Evolutionary conservation across 2,888 invertebrate species (phyloP).

Genomic region (Quadroppia sp.): DNA sequence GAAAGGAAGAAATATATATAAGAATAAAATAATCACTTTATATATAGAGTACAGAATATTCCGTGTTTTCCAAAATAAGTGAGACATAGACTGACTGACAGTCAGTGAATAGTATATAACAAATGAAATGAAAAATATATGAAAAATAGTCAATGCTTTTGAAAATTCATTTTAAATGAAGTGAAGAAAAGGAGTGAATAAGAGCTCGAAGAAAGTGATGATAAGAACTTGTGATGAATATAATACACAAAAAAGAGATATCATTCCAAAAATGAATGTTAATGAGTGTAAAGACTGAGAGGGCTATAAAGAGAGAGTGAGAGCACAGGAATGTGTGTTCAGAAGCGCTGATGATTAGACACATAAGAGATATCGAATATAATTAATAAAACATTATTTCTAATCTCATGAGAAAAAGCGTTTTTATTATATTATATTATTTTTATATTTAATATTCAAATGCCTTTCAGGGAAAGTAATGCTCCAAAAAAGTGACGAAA

Average conservation of each 20-base stretch:
- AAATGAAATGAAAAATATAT: no score
- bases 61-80: no score
- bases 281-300: no score
- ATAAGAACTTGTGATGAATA: background rate
- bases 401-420: no score
- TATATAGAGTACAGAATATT: background rate
- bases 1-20: no score
- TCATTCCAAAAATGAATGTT: background rate
- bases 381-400: conserved; percentile 7
- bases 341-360: background rate
- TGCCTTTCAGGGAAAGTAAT: conserved; percentile 6
- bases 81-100: no score
- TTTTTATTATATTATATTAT: no score
- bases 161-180: background rate
- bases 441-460: background rate
- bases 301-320: no score
- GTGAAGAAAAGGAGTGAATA: background rate
- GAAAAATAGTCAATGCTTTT: background rate
- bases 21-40: background rate
- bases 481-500: background rate
- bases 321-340: background rate
- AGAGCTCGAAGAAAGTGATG: background rate
- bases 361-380: conserved; percentile 1
- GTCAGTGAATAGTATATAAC: no score
- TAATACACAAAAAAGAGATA: background rate